Base-by-base conservation (phyloP, 2,888 invertebrate genomes). In the Tenodera sinensis region DNA sequence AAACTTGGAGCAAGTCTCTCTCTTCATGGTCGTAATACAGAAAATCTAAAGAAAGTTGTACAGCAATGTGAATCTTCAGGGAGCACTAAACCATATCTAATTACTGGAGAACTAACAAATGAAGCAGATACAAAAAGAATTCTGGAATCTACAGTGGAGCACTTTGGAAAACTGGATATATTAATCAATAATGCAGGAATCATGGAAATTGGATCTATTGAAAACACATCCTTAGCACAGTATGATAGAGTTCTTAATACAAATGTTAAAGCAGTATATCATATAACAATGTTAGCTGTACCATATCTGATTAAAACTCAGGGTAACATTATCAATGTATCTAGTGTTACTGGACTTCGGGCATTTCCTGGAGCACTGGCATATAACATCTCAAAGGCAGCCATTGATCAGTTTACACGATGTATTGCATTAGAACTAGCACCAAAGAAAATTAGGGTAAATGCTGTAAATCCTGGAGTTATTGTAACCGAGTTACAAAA, bases 311-410 rank as follows among this genome's bases (percentile, higher is more conserved):
- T 97, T 3, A 95, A 96, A 93, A 95, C 96, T 0, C 97, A 97
- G 93, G 98, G 98, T n/a, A 97, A 96, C 91, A 96, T 99, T 91
- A 98, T 99, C 0, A 99, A 99, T 93, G 97, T 99, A 0, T 99
- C 99, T 1, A 98, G 98, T 93, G 98, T 99, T 0, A 97, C 97
- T 92, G 99, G 99, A 6, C 95, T 98, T 34, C 94, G 98, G 92
- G 96, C 99, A 85, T 99, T 99, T 93, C 96, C 98, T 3, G 97
- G 97, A 12, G 97, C 98, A 0, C 93, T 99, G 84, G 97, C 98
- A 0, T 99, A 99, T 93, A 97, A 96, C 91, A 96, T 99, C 93
- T 98, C 98, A 0, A 99, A 99, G 94, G 95, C 98, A 82, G 97
- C 98, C 1, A 94, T 99, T 0, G 99, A 99, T 93, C 99, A 99